phyloP scores from a whole-genome alignment of 2,888 invertebrate genomes.

The Eupithecia exiguata region DNA sequence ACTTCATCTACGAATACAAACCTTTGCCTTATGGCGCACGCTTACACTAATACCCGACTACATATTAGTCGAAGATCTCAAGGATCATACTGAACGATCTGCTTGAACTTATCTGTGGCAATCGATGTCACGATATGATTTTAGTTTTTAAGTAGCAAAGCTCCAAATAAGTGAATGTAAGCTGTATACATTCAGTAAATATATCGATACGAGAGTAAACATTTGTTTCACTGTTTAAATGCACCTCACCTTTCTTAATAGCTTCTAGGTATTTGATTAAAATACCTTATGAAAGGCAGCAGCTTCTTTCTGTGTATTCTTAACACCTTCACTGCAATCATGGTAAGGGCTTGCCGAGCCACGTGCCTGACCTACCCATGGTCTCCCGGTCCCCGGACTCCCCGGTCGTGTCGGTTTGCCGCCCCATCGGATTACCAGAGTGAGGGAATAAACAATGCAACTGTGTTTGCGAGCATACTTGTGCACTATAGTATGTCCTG shows the following conservation, averaged over 20 bases:
- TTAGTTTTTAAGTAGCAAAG: conserved; percentile 23
- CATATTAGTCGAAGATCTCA: background rate
- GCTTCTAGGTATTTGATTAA: background rate
- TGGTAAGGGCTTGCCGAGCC: no score
- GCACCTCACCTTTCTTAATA: background rate
- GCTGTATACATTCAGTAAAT: conserved; percentile 32
- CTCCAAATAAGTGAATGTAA: conserved; percentile 33
- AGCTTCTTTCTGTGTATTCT: background rate
- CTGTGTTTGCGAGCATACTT: no score
- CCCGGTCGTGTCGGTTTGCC: no score
- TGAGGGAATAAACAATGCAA: no score
- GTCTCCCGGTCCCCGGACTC: no score
- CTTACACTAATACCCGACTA: conserved; percentile 13
- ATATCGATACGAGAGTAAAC: conserved; percentile 28
- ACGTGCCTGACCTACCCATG: no score
- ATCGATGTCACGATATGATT: conserved; percentile 17
- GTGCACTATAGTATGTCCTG: no score
- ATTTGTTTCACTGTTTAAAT: conserved; percentile 12
- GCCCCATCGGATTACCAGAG: no score
- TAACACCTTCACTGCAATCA: no score
- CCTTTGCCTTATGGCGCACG: conserved; percentile 34
- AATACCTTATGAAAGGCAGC: background rate
- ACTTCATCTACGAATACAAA: conserved; percentile 22
- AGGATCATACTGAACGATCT: background rate
- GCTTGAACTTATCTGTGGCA: background rate